Base-by-base conservation (phyloP, 2,797 vertebrate species). In the Pantherophis alleghaniensis region DNA sequence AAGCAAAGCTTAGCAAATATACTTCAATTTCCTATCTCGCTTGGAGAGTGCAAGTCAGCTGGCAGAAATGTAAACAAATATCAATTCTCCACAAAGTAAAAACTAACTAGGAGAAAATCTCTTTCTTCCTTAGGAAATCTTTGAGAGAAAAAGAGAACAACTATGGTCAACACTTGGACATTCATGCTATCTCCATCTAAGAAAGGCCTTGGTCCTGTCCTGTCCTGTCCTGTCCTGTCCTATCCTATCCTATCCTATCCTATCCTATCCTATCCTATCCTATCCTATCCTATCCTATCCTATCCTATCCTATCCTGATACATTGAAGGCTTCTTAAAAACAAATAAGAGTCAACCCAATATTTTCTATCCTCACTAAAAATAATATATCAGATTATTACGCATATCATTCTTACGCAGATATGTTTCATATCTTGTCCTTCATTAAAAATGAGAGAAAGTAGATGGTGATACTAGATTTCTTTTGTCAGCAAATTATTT, bases 1-100 rank as follows among this genome's bases (percentile, higher is more conserved):
- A 92, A 94, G 92, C 69, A 91, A 57, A 56, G 86, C 53, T 92
- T 53, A 60, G 59, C 87, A 94, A 92, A 92, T 88, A 92, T 57
- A 66, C 91, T 86, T n/a, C 60, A 86, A 88, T 87, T 92, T 92
- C 89, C 91, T 94, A 86, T 79, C 88, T 86, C 90, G 22, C 83
- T 92, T 79, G 51, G 83, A 90, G 63, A 94, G 61, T 79, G 92
- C 86, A 63, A 69, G 63, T 86, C 92, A 94, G 90, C n/a, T 92
- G 74, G 55, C 74, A 89, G 69, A 87, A 90, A 92, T 28, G n/a
- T 92, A 66, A 94, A 86, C 74, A 94, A 94, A 94, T 59, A 89
- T 42, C 87, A 74, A n/a, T 59, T 32, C 86, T 42, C 59, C 22
- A 37, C 87, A 69, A 22, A 28, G 28, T 86, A 91, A 91, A 59